Conservation (phyloP, 2,888 invertebrate species). For the Xylota sylvarum region DNA sequence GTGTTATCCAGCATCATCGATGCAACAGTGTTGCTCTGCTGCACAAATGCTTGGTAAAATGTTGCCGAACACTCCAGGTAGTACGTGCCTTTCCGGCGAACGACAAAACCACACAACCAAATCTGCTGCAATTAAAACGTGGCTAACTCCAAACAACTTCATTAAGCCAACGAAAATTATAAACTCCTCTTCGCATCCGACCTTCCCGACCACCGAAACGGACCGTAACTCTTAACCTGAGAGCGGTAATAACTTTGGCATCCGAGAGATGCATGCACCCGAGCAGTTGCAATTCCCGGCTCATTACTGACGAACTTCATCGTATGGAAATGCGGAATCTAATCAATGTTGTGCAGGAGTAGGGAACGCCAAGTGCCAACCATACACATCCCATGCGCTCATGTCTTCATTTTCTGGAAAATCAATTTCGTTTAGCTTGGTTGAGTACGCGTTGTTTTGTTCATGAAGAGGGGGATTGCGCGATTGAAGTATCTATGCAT, state of each 20-base stretch:
- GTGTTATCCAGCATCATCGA: conserved; percentile 35
- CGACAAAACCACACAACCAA: conserved; percentile 65
- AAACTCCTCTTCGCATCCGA: conserved; percentile 36
- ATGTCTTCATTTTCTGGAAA: conserved; percentile 67
- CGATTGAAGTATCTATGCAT: conserved; percentile 7
- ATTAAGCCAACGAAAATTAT: conserved; percentile 67
- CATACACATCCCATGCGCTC: background rate
- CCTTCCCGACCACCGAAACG: conserved; percentile 27
- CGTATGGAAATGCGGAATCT: conserved; percentile 53
- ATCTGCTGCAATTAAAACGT: conserved; percentile 73
- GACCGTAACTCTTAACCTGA: conserved; percentile 63
- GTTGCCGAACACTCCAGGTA: conserved; percentile 37
- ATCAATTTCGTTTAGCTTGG: conserved; percentile 72
- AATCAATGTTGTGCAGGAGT: conserved; percentile 52
- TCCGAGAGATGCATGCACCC: conserved; percentile 48
- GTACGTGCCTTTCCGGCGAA: conserved; percentile 66
- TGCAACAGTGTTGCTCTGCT: conserved; percentile 17
- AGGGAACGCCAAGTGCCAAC: too few relatives aligned
- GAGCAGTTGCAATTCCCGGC: conserved; percentile 51
- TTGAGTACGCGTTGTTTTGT: conserved; percentile 51
- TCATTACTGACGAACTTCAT: conserved; percentile 65
- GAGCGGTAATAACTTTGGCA: conserved; percentile 52
- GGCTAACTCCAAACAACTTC: conserved; percentile 68
- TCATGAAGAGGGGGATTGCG: conserved; percentile 13
- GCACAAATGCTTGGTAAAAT: background rate